Conservation (phyloP, 2,797 vertebrate genomes). For the Pipistrellus kuhlii region DNA sequence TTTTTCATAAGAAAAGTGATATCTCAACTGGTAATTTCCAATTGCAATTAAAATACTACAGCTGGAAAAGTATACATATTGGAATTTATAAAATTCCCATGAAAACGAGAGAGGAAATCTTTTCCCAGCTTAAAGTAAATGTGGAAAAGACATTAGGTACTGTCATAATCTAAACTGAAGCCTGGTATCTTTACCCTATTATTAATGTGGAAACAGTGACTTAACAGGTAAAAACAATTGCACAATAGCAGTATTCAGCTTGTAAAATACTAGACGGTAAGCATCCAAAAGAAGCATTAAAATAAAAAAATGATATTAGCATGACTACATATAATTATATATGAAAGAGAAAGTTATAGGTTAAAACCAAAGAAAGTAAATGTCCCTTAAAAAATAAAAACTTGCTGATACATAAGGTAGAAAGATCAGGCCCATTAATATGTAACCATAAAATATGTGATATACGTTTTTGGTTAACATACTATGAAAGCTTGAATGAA, state of each 20-base stretch:
- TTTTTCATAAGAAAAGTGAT: conserved; percentile 87
- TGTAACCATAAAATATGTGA: conserved; percentile 1
- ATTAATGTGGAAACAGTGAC: conserved; percentile 89
- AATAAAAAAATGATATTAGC: conserved; percentile 79
- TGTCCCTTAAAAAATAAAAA: conserved; percentile 3
- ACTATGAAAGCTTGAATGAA: background rate
- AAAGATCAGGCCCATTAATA: background rate
- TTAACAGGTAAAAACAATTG: conserved; percentile 83
- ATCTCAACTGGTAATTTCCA: conserved; percentile 86
- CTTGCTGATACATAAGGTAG: background rate
- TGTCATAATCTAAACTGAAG: conserved; percentile 88
- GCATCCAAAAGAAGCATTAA: conserved; percentile 68
- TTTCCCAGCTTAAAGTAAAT: conserved; percentile 82
- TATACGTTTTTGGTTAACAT: conserved; percentile 13
- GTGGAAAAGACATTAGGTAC: conserved; percentile 89
- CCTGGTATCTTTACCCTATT: conserved; percentile 87
- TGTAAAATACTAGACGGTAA: conserved; percentile 81
- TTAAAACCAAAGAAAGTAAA: conserved; percentile 61
- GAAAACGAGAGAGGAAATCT: conserved; percentile 86
- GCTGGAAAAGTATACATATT: conserved; percentile 88
- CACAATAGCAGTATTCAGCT: conserved; percentile 79
- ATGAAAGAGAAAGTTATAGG: conserved; percentile 46
- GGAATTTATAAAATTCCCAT: conserved; percentile 87
- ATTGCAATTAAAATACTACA: conserved; percentile 86
- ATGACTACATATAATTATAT: conserved; percentile 47